These are phyloP conservation scores for Limulus polyphemus DNA, from an alignment of 2,888 invertebrate species.

Conservation along the genomic window DNA sequence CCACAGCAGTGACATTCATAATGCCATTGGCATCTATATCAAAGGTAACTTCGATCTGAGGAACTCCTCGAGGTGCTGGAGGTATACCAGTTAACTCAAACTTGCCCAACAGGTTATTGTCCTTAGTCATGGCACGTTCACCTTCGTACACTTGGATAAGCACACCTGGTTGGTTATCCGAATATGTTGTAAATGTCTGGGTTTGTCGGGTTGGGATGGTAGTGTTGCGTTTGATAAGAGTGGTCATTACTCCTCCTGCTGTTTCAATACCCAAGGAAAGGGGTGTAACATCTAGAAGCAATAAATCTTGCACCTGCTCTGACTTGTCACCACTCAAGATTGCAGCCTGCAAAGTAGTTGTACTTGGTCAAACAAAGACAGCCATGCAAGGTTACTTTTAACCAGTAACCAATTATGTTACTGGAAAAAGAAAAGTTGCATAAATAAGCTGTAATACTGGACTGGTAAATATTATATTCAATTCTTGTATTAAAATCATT, in stretches of 20 bases:
- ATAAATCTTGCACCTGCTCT: slow-evolving; percentile 62
- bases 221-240: slow-evolving; percentile 91
- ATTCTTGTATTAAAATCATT: no score
- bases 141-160: slow-evolving; percentile 50
- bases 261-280: slow-evolving; percentile 83
- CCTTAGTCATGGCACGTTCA: slow-evolving; percentile 40
- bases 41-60: slow-evolving; percentile 44
- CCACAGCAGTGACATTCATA: slow-evolving; percentile 37
- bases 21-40: slow-evolving; percentile 41
- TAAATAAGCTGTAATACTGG: no score
- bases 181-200: slow-evolving; percentile 91
- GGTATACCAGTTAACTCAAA: slow-evolving; percentile 38
- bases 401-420: no score
- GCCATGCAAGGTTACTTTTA: no score
- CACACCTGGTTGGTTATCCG: slow-evolving; percentile 94
- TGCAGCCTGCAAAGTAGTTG: slow-evolving; percentile 48
- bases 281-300: slow-evolving; percentile 82
- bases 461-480: no score
- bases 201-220: slow-evolving; percentile 95
- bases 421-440: no score
- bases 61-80: slow-evolving; percentile 34
- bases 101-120: slow-evolving; percentile 36
- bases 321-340: slow-evolving; percentile 68
- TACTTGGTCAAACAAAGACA: no score
- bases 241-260: slow-evolving; percentile 88